Evolutionary conservation across 1,140 invertebrate genomes (phyloP).

Genomic region (Rhagoletis pomonella): DNA sequence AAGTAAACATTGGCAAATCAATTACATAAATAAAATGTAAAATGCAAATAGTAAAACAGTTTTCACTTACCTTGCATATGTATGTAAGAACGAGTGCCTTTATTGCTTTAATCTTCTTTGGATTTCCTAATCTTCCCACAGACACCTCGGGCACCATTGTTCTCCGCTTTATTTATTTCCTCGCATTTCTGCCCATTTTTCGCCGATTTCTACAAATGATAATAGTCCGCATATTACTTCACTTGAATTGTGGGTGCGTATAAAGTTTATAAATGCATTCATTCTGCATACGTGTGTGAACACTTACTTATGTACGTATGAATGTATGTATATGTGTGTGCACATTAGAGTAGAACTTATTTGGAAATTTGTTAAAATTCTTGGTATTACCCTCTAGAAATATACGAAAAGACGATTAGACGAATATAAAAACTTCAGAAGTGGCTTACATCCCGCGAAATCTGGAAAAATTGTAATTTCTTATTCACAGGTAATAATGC

Average conservation of each 20-base stretch:
- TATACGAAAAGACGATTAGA: no score
- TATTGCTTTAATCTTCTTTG: neutral
- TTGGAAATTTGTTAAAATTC: no score
- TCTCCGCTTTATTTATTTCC: constrained; percentile 31
- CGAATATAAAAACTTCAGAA: no score
- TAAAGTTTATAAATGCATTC: no score
- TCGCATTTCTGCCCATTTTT: constrained; percentile 19
- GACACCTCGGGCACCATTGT: constrained; percentile 38
- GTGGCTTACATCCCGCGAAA: no score
- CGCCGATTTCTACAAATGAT: constrained; percentile 47
- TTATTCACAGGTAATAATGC: no score
- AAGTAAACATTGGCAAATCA: neutral
- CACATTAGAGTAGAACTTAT: no score
- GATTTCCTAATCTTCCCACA: constrained; percentile 8
- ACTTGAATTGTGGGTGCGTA: neutral
- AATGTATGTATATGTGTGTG: neutral
- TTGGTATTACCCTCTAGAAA: no score
- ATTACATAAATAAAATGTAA: neutral
- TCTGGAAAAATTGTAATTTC: no score
- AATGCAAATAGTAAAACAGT: neutral
- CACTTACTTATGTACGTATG: neutral
- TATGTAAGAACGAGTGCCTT: no score
- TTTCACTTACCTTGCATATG: neutral
- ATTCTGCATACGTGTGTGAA: neutral
- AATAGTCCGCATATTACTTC: constrained; percentile 38